These are phyloP conservation scores for Propithecus perrieri DNA, from an alignment of 2,797 vertebrate species.

Conservation along the genomic window DNA sequence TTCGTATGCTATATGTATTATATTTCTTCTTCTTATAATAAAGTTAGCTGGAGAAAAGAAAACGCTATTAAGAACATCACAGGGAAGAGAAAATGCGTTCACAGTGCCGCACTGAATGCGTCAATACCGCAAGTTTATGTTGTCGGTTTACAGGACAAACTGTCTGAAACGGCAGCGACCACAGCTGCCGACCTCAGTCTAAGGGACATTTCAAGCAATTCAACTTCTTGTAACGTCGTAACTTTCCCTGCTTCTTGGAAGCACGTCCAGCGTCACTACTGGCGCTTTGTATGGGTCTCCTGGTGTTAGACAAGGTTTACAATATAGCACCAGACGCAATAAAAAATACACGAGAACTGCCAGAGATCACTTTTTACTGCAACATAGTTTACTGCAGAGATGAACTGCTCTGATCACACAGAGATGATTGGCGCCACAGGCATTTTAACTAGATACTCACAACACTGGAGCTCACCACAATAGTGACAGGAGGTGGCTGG, in stretches of 20 bases:
- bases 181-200: not conserved
- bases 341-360: not conserved
- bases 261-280: not conserved
- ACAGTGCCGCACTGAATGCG: not conserved
- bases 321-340: not conserved
- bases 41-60: not conserved
- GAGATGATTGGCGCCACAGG: too few species aligned
- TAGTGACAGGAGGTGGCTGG: not conserved
- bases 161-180: not conserved
- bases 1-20: not conserved
- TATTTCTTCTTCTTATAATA: not conserved
- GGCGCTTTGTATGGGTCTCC: not conserved
- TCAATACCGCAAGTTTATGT: rapidly evolving
- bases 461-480: not conserved
- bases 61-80: not conserved
- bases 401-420: not conserved
- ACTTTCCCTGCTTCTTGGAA: not conserved
- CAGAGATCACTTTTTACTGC: not conserved
- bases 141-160: not conserved
- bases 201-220: not conserved
- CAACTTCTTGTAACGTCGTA: rapidly evolving
- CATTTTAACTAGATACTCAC: too few species aligned
- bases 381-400: not conserved
- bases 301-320: not conserved
- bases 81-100: too few species aligned